These are phyloP conservation scores for Cyanoderma ruficeps DNA, from an alignment of 2,113 vertebrate genomes.

Conservation along the genomic window DNA sequence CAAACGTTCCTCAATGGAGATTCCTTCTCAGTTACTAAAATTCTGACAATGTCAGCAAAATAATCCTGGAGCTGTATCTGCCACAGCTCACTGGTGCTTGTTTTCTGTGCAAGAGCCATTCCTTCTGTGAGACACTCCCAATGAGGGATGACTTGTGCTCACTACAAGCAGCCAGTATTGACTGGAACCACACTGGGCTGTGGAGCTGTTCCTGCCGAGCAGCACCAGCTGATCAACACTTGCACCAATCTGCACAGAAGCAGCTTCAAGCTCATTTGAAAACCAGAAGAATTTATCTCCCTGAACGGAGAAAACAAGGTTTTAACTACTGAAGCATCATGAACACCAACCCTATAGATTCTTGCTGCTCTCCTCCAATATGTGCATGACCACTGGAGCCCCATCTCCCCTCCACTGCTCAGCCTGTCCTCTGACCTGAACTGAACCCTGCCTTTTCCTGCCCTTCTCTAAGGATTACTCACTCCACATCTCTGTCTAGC, in stretches of 20 bases:
- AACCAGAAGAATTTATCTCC: background rate
- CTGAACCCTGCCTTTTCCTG: background rate
- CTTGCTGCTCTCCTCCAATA: background rate
- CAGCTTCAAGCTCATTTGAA: background rate
- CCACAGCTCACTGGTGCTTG: background rate
- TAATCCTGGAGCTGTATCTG: background rate
- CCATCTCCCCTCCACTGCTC: background rate
- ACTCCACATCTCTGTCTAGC: background rate
- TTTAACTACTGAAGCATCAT: background rate
- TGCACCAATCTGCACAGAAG: background rate
- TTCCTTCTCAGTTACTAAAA: background rate
- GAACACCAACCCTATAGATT: background rate
- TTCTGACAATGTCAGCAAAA: background rate
- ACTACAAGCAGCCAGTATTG: background rate
- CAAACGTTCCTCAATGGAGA: background rate
- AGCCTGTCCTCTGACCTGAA: background rate
- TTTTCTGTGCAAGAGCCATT: background rate
- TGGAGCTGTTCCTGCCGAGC: background rate
- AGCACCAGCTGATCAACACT: background rate
- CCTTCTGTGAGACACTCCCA: background rate
- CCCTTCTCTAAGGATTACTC: slow-evolving; percentile 3
- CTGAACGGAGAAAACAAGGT: background rate
- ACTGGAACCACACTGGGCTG: background rate
- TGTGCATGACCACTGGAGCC: background rate
- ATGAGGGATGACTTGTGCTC: background rate